Evolutionary conservation across 2,113 vertebrate genomes (phyloP).

Genomic region (Eulemur rufifrons): DNA sequence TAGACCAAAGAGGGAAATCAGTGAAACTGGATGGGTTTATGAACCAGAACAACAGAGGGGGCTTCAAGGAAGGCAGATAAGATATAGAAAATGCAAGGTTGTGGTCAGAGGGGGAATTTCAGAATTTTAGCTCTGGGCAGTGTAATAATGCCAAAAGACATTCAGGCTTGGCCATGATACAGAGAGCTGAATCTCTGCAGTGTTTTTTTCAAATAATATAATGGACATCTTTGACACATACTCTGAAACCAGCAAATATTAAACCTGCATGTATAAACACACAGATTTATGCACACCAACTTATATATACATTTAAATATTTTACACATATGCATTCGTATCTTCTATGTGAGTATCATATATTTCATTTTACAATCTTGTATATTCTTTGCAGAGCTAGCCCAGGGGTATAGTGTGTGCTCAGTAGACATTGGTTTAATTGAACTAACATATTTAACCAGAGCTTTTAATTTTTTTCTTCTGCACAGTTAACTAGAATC

Average conservation of each 20-base stretch:
- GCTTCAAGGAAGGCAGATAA: neutral
- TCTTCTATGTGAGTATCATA: neutral
- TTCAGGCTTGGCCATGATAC: neutral
- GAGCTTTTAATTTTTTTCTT: slow-evolving; percentile 15
- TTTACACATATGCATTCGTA: neutral
- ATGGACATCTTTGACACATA: neutral
- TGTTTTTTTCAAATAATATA: slow-evolving; percentile 7
- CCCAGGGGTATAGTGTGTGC: neutral
- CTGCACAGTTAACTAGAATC: slow-evolving; percentile 27
- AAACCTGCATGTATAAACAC: slow-evolving; percentile 23
- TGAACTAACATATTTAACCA: slow-evolving; percentile 22
- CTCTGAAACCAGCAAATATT: slow-evolving; percentile 16
- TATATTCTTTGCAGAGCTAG: slow-evolving; percentile 30
- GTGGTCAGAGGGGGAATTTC: neutral
- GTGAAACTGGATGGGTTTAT: neutral
- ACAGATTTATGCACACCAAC: neutral
- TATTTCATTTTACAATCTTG: slow-evolving; percentile 37
- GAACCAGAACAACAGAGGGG: neutral
- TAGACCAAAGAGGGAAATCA: neutral
- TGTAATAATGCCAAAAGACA: neutral
- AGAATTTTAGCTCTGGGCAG: neutral
- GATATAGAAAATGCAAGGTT: neutral
- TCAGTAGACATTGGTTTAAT: neutral
- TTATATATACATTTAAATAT: slow-evolving; percentile 52
- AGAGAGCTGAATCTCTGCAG: neutral